Evolutionary conservation across 1,140 invertebrate genomes (phyloP).

Genomic region (Bicyclus anynana): DNA sequence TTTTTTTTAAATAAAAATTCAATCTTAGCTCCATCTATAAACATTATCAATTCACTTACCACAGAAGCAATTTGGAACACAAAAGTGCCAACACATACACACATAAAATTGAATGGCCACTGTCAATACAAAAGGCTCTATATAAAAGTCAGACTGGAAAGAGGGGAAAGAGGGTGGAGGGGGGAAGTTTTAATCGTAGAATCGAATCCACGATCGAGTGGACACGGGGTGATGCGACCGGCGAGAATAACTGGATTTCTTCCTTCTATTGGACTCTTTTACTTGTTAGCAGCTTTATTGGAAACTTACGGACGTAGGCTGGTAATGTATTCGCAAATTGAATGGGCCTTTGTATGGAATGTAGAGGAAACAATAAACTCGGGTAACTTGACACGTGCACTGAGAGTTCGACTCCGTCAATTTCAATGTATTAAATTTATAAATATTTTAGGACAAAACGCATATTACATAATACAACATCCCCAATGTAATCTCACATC

Average conservation of each 20-base stretch:
- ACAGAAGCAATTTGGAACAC: neutral
- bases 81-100: neutral
- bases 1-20: neutral
- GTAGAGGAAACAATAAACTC: no score
- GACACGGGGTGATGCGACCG: constrained; percentile 1
- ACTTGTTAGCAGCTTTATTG: constrained; percentile 4
- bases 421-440: no score
- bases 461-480: no score
- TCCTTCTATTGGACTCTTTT: constrained; percentile 14
- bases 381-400: no score
- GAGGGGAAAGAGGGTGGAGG: neutral
- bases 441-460: no score
- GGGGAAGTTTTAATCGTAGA: constrained; percentile 2
- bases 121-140: neutral
- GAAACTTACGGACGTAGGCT: neutral
- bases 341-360: no score
- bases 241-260: constrained; percentile 12
- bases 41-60: neutral
- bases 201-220: constrained; percentile 9
- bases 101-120: constrained; percentile 1
- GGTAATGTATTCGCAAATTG: neutral
- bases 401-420: no score
- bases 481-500: no score
- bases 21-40: neutral
- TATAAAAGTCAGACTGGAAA: constrained; percentile 8